A percentile compares a stretch with the other conserved stretches of the same genome.
These are phyloP conservation scores for Dascyllus trimaculatus DNA, from an alignment of 2,113 vertebrate species.

Conservation along the genomic window DNA sequence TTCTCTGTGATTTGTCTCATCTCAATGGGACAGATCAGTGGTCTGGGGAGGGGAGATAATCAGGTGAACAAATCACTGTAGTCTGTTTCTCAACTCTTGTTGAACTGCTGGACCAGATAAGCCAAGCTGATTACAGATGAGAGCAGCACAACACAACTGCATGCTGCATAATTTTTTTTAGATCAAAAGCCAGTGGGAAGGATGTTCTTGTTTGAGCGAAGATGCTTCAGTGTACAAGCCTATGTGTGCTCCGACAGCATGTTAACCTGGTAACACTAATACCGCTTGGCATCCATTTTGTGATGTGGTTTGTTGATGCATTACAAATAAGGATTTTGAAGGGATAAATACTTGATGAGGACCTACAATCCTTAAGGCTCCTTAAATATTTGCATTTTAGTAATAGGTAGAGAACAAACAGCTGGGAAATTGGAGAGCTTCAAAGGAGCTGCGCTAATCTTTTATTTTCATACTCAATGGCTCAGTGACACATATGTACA, in stretches of 20 bases:
- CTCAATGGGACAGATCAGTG: constrained; percentile 68
- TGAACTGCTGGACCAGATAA: constrained; percentile 59
- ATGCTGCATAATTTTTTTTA: constrained; percentile 9
- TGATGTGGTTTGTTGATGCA: constrained; percentile 31
- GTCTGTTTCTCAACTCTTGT: constrained; percentile 57
- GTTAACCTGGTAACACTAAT: constrained; percentile 24
- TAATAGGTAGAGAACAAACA: background rate
- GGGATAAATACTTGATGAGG: constrained; percentile 13
- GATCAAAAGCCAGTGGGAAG: constrained; percentile 11
- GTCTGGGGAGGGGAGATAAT: constrained; percentile 75
- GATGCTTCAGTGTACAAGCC: background rate
- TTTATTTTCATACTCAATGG: constrained; percentile 7
- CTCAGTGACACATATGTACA: background rate
- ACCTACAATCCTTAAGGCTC: constrained; percentile 9
- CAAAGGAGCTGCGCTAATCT: constrained; percentile 4
- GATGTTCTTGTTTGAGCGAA: constrained; percentile 14
- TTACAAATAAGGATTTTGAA: constrained; percentile 25
- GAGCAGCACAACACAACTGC: constrained; percentile 26
- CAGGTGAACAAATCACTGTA: constrained; percentile 75
- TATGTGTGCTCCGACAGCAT: background rate
- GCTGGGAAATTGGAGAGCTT: background rate
- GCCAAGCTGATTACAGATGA: constrained; percentile 50
- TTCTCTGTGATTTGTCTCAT: constrained; percentile 77
- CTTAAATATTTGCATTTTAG: constrained; percentile 35
- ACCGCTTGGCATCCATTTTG: background rate